Conservation (phyloP, 1,140 invertebrate species). For the Pseudomyrmex dendroicus region DNA sequence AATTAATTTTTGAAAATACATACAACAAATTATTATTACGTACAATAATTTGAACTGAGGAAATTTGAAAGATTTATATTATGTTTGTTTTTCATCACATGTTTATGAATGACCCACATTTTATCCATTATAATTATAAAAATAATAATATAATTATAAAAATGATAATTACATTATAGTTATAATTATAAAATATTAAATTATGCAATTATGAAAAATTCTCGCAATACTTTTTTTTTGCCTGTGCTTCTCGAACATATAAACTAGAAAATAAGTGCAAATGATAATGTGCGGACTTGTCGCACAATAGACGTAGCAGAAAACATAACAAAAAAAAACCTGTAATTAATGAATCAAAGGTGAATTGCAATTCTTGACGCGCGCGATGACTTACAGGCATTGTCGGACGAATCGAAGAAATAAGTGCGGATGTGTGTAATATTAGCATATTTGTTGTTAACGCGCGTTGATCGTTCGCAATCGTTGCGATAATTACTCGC, state of each 20-base stretch:
- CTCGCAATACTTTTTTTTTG: no score
- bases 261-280: not conserved
- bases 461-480: slow-evolving; percentile 39
- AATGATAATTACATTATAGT: no score
- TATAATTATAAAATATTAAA: no score
- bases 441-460: slow-evolving; percentile 57
- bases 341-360: slow-evolving; percentile 11
- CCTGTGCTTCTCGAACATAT: not conserved
- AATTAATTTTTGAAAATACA: no score
- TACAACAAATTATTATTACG: no score
- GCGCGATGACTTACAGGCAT: slow-evolving; percentile 5
- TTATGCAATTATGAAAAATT: no score
- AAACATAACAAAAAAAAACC: not conserved
- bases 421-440: slow-evolving; percentile 25
- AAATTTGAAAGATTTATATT: no score
- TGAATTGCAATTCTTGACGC: not conserved
- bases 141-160: no score
- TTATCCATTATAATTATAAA: no score
- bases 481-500: slow-evolving; percentile 36
- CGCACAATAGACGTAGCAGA: not conserved
- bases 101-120: no score
- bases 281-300: not conserved
- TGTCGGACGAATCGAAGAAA: slow-evolving; percentile 28
- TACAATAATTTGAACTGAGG: no score
- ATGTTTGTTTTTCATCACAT: no score